Base-by-base conservation (phyloP, 1,140 invertebrate genomes). In the Idris sp. region DNA sequence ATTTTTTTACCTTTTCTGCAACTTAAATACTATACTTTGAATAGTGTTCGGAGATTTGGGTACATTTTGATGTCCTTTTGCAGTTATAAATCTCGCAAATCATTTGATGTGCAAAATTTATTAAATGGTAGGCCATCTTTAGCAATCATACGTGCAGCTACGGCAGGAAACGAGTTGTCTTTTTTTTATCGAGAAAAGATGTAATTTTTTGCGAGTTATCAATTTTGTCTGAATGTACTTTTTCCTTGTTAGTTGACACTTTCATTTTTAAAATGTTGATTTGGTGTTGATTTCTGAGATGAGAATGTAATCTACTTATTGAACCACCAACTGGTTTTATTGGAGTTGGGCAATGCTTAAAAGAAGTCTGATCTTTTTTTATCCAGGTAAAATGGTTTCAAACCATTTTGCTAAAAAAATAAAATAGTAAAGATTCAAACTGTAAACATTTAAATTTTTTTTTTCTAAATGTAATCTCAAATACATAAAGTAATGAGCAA, bases 271-370 rank as follows among this genome's bases (percentile, higher is more conserved):
- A 51, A 7, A 25, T 2, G 36, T 51, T 51, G 13, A 51, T 36
- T 25, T 51, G 19, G 25, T 51, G 48, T 36, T 49, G 44, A 3
- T 9, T 22, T 51, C 9, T 19, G 1, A 58, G 28, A n/a, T 58
- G 38, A 11, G 51, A 41, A 41, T 56, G 80, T 81, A 80, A 76
- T 74, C 82, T 76, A 76, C 76, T 81, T 71, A 54, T 71, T 30
- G 41, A 68, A 14, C 74, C 36, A 68, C 74, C 49, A 54, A 43
- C 48, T 44, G 64, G 59, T 73, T 82, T 78, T 79, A 81, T 79
- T 72, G 68, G 74, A 75, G 76, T 80, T 65, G 78, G 77, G 80
- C 80, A 81, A 62, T 77, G 73, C 79, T 78, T 81, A 76, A 78
- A 78, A 79, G 69, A 72, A 76, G 65, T 74, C 33, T 40, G 41